Evolutionary conservation across 1,140 invertebrate genomes (phyloP).

Genomic region (Aphelenchoides fujianensis): DNA sequence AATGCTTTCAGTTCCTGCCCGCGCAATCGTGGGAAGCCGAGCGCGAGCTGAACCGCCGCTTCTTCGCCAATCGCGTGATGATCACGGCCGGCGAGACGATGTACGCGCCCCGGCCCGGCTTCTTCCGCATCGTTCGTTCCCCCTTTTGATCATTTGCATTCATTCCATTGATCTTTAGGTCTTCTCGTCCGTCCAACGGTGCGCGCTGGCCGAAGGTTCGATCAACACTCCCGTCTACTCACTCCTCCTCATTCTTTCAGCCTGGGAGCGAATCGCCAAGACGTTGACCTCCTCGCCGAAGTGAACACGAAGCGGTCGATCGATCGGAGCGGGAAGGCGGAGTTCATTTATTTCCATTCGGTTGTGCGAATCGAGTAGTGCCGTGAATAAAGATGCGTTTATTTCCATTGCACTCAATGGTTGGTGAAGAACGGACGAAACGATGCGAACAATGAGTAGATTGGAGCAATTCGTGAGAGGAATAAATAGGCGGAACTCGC

Average conservation of each 20-base stretch:
- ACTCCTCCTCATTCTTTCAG: constrained; percentile 12
- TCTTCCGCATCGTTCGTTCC: constrained; percentile 46
- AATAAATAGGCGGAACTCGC: constrained; percentile 1
- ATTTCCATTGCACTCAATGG: too few species aligned
- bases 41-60: constrained; percentile 20
- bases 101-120: constrained; percentile 33
- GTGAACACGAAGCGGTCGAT: background rate
- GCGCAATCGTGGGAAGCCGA: constrained; percentile 43
- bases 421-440: too few species aligned
- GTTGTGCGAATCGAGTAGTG: background rate
- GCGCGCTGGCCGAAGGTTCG: constrained; percentile 32
- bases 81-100: constrained; percentile 39
- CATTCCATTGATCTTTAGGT: too few species aligned
- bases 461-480: too few species aligned
- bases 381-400: constrained; percentile 2
- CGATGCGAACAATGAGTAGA: too few species aligned
- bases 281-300: constrained; percentile 13
- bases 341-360: background rate
- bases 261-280: constrained; percentile 16
- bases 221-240: too few species aligned
- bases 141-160: too few species aligned
- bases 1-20: constrained; percentile 34
- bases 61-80: constrained; percentile 38
- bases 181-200: constrained; percentile 31
- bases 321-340: background rate